These are phyloP conservation scores for Venturia canescens DNA, from an alignment of 1,140 invertebrate genomes.

Conservation along the genomic window DNA sequence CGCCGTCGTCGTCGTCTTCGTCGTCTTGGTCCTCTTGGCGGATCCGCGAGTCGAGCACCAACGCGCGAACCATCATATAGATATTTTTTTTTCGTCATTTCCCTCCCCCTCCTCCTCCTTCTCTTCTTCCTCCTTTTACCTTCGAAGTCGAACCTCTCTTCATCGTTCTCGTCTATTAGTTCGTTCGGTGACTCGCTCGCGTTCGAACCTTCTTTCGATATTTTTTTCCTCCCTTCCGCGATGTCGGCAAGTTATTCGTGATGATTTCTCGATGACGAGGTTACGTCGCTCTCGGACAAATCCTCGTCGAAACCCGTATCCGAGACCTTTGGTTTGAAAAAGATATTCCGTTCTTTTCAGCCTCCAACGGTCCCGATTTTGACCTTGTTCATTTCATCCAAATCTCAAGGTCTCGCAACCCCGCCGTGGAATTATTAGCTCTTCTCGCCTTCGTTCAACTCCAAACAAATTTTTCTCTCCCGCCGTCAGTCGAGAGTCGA, in stretches of 20 bases:
- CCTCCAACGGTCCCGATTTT: neutral
- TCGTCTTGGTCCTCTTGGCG: constrained; percentile 52
- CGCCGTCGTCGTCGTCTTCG: constrained; percentile 53
- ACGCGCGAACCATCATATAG: neutral
- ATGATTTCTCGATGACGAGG: constrained; percentile 42
- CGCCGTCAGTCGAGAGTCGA: too few species aligned
- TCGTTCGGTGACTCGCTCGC: constrained; percentile 40
- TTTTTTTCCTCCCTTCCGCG: constrained; percentile 19
- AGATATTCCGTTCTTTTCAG: neutral
- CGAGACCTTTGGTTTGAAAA: constrained; percentile 12
- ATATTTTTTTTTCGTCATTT: constrained; percentile 22
- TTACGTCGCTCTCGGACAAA: constrained; percentile 24
- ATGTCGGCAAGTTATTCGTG: constrained; percentile 15
- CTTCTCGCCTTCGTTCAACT: too few species aligned
- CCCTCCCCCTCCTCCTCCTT: neutral
- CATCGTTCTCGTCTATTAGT: constrained; percentile 46
- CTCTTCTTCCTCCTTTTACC: neutral
- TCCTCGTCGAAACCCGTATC: constrained; percentile 31
- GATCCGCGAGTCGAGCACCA: constrained; percentile 35
- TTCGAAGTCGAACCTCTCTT: neutral
- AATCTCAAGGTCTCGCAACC: neutral
- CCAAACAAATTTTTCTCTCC: too few species aligned
- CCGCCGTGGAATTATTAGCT: neutral
- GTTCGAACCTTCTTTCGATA: constrained; percentile 21
- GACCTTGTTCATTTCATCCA: constrained; percentile 5